These are phyloP conservation scores for Dreissena polymorpha DNA, from an alignment of 1,140 invertebrate genomes.

Conservation along the genomic window DNA sequence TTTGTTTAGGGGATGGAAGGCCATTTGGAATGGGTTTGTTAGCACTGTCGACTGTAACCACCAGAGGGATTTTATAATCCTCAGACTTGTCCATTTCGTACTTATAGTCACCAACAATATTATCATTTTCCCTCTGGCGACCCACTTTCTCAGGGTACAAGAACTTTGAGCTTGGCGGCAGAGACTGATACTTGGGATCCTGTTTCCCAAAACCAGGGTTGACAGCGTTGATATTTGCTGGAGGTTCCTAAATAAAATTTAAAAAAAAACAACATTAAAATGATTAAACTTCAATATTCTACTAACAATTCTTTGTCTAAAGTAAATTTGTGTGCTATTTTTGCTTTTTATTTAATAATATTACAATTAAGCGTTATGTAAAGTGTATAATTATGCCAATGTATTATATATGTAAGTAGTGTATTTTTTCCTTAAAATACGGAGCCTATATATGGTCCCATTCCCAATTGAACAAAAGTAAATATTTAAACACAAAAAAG, in stretches of 20 bases:
- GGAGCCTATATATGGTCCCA: no score
- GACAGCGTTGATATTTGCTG: conserved; percentile 71
- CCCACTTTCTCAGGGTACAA: conserved; percentile 55
- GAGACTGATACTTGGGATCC: conserved; percentile 95
- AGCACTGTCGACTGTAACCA: conserved; percentile 55
- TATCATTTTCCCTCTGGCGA: conserved; percentile 58
- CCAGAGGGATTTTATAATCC: conserved; percentile 57
- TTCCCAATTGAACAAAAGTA: no score
- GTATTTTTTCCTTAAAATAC: no score
- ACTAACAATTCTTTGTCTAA: no score
- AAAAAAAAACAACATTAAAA: no score
- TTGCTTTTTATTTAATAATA: not conserved
- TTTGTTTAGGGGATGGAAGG: conserved; percentile 43
- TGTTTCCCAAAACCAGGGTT: conserved; percentile 87
- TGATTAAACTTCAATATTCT: no score
- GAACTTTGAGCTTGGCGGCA: conserved; percentile 86
- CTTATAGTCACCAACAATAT: conserved; percentile 52
- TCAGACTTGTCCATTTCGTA: conserved; percentile 50
- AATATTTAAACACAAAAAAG: no score
- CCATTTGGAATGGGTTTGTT: conserved; percentile 56
- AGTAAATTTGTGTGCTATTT: conserved; percentile 36
- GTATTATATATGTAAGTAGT: no score
- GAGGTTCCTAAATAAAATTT: conserved; percentile 37
- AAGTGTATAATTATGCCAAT: no score
- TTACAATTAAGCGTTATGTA: no score